Conservation (phyloP, 1,140 invertebrate species). For the Plectus sambesii region DNA sequence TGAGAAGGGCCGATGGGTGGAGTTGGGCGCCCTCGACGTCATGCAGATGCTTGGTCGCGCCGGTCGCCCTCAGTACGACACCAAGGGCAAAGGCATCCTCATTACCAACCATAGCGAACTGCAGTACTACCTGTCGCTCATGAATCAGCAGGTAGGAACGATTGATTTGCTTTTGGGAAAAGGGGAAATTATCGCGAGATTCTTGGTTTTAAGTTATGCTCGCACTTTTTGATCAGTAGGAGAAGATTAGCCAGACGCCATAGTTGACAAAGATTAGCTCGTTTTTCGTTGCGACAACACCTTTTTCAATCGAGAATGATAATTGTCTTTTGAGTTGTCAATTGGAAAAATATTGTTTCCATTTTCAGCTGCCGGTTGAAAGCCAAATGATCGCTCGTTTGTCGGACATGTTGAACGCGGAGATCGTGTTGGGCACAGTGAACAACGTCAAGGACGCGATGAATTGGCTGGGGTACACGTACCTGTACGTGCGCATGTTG, state of each 20-base stretch:
- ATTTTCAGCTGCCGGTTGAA: conserved; percentile 52
- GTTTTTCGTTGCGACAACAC: too few species aligned
- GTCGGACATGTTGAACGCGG: conserved; percentile 93
- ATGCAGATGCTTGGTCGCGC: conserved; percentile 95
- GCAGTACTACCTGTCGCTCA: conserved; percentile 89
- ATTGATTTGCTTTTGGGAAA: neutral
- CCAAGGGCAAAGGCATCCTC: conserved; percentile 93
- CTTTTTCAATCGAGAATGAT: too few species aligned
- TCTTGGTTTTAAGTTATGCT: too few species aligned
- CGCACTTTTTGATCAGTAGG: too few species aligned
- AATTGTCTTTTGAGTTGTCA: too few species aligned
- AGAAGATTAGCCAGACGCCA: too few species aligned
- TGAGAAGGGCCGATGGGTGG: conserved; percentile 95
- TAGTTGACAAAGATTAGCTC: too few species aligned
- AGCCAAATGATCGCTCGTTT: conserved; percentile 58
- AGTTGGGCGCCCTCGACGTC: conserved; percentile 88
- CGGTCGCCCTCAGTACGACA: conserved; percentile 94
- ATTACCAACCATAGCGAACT: conserved; percentile 98
- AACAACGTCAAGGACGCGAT: conserved; percentile 89
- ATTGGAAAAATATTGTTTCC: neutral
- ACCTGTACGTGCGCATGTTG: conserved; percentile 74
- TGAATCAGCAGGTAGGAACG: conserved; percentile 79
- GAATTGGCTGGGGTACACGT: conserved; percentile 90
- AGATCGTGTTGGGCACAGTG: conserved; percentile 88
- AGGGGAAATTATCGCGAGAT: conserved; percentile 1